Percentiles rank a stretch among this genome's conserved stretches.
Conservation (phyloP, 2,888 invertebrate species). For the Dasypolia templi region DNA sequence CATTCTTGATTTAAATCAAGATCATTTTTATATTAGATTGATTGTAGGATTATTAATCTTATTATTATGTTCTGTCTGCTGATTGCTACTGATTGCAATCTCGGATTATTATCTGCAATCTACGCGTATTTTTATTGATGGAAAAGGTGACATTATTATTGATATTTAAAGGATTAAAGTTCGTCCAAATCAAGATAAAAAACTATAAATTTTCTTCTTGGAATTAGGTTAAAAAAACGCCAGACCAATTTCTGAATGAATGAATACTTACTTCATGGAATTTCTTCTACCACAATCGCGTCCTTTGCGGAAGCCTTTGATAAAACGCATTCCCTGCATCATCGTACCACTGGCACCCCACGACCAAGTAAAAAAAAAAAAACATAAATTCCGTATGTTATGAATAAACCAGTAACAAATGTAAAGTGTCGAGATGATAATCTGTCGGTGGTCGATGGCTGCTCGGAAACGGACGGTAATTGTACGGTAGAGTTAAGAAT, state of each 20-base stretch:
- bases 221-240: not conserved
- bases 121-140: not conserved
- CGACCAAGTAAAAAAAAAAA: slow-evolving; percentile 43
- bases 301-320: too few relatives aligned
- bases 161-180: not conserved
- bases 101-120: slow-evolving; percentile 4
- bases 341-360: slow-evolving; percentile 28
- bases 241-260: too few relatives aligned
- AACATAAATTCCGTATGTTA: slow-evolving; percentile 65
- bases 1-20: slow-evolving; percentile 3
- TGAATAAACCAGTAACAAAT: slow-evolving; percentile 63
- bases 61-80: slow-evolving; percentile 7
- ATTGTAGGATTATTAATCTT: not conserved
- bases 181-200: not conserved
- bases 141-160: not conserved
- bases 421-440: slow-evolving; percentile 56
- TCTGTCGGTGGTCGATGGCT: slow-evolving; percentile 21
- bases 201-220: not conserved
- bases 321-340: not conserved
- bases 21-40: not conserved
- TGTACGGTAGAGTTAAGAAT: slow-evolving; percentile 31
- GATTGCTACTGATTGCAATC: slow-evolving; percentile 12
- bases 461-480: slow-evolving; percentile 40
- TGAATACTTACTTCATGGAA: too few relatives aligned
- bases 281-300: too few relatives aligned